These are phyloP conservation scores for Kobus ellipsiprymnus DNA, from an alignment of 2,113 vertebrate genomes.

Conservation along the genomic window DNA sequence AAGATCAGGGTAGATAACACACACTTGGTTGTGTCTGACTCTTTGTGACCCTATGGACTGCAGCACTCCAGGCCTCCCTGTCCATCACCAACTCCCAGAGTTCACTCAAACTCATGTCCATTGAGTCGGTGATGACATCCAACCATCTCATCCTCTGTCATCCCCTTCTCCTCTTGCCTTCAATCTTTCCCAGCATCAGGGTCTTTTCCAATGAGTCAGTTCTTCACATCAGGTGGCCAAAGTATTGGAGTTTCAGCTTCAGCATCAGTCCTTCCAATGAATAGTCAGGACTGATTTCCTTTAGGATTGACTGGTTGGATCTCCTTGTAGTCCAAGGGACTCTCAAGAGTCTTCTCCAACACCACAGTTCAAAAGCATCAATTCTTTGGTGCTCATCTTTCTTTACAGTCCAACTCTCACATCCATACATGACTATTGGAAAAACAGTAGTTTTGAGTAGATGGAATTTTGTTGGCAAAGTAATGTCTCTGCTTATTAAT, in stretches of 20 bases:
- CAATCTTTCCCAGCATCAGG: neutral
- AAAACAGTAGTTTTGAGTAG: neutral
- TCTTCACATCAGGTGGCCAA: neutral
- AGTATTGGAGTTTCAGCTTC: neutral
- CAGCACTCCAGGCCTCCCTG: neutral
- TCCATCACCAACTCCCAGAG: neutral
- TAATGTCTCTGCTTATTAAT: neutral
- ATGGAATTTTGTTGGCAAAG: neutral
- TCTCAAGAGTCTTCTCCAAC: neutral
- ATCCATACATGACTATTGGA: neutral
- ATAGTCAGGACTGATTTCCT: neutral
- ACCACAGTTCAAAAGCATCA: neutral
- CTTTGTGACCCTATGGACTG: neutral
- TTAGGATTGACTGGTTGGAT: neutral
- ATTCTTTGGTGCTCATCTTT: accelerated
- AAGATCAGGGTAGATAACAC: neutral
- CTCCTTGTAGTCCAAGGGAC: neutral
- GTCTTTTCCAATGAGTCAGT: neutral
- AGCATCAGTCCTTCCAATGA: neutral
- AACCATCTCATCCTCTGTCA: neutral
- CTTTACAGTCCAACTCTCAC: neutral
- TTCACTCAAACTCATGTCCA: neutral
- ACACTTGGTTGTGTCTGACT: neutral
- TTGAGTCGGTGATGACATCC: neutral
- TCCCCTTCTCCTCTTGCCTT: neutral